Conservation (phyloP, 2,888 invertebrate genomes). For the Sarcophaga carnaria region DNA sequence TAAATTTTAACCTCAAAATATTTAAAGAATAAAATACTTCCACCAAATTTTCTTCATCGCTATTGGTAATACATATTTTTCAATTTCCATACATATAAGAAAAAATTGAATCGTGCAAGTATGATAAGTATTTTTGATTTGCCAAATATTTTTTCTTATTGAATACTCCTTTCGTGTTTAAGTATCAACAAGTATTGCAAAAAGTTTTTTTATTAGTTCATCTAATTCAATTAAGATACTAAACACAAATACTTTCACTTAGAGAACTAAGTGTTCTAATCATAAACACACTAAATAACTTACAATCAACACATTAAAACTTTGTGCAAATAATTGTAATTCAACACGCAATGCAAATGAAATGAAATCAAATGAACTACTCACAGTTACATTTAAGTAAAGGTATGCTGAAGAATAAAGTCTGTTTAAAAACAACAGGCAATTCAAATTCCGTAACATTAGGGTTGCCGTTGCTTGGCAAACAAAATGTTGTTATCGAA, state of each 20-base stretch:
- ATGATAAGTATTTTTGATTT: too few relatives aligned
- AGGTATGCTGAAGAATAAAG: slow-evolving; percentile 22
- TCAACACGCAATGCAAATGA: slow-evolving; percentile 43
- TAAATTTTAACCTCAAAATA: too few relatives aligned
- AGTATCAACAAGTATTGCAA: slow-evolving; percentile 55
- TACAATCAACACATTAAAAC: slow-evolving; percentile 8
- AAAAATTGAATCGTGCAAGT: too few relatives aligned
- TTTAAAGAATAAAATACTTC: too few relatives aligned
- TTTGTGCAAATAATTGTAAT: slow-evolving; percentile 30
- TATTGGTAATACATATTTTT: too few relatives aligned
- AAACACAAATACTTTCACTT: slow-evolving; percentile 43
- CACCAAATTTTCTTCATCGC: too few relatives aligned
- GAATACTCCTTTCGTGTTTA: not conserved
- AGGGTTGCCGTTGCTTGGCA: slow-evolving; percentile 82
- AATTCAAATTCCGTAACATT: slow-evolving; percentile 26
- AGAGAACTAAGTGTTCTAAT: slow-evolving; percentile 47
- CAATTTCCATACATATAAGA: too few relatives aligned
- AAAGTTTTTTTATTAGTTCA: slow-evolving; percentile 34
- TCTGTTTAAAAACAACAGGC: not conserved
- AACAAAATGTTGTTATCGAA: slow-evolving; percentile 63
- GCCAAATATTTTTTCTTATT: not conserved
- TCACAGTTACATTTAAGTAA: slow-evolving; percentile 1
- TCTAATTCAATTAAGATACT: slow-evolving; percentile 68
- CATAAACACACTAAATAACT: slow-evolving; percentile 10
- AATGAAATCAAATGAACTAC: slow-evolving; percentile 24